Percentiles rank a stretch among this genome's conserved stretches.
phyloP scores from a whole-genome alignment of 2,113 vertebrate species.

The Casuarius casuarius region DNA sequence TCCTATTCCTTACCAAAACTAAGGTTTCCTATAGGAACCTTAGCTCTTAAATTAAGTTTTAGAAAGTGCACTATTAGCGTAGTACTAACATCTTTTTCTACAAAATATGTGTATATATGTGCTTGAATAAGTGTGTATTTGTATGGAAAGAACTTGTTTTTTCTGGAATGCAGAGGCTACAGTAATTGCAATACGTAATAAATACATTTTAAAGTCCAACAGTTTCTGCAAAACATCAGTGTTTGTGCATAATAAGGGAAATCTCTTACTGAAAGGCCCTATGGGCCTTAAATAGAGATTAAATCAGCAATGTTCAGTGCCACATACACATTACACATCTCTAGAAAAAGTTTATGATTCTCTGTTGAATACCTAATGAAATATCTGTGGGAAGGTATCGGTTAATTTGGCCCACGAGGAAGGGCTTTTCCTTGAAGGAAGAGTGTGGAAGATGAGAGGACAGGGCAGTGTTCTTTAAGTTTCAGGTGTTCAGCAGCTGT shows the following conservation, averaged over 20 bases:
- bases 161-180: not conserved
- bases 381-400: not conserved
- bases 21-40: not conserved
- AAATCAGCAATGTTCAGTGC: not conserved
- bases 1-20: not conserved
- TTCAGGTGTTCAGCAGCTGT: accelerated
- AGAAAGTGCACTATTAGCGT: not conserved
- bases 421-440: not conserved
- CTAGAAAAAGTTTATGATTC: not conserved
- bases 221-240: not conserved
- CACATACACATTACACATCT: accelerated
- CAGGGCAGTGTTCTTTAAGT: not conserved
- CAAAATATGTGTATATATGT: not conserved
- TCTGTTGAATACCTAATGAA: not conserved
- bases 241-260: not conserved
- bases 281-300: not conserved
- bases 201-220: not conserved
- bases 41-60: not conserved
- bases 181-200: not conserved
- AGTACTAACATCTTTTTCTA: not conserved
- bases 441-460: not conserved
- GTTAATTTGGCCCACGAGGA: not conserved
- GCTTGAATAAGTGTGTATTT: not conserved
- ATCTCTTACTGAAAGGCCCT: not conserved
- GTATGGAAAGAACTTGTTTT: not conserved